phyloP scores from a whole-genome alignment of 1,140 invertebrate genomes.

The Babylonia areolata region DNA sequence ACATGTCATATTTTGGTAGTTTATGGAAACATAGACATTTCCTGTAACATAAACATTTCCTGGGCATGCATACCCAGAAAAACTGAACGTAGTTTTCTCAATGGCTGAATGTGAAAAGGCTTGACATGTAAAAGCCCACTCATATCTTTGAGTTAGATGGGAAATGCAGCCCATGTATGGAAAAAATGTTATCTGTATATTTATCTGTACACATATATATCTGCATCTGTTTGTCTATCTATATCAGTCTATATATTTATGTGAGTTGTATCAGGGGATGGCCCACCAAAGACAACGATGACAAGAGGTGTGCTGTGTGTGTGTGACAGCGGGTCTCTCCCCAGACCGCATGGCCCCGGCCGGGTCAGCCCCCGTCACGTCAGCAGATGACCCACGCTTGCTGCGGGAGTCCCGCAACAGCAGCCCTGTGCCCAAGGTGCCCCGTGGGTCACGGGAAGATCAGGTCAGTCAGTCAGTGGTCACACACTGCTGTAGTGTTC shows the following conservation, averaged over 20 bases:
- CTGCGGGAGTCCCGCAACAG: neutral
- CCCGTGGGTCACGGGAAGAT: neutral
- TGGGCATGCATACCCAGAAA: no score
- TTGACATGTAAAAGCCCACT: no score
- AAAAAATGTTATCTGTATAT: no score
- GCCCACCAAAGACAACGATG: neutral
- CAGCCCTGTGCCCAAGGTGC: neutral
- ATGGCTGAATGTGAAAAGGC: no score
- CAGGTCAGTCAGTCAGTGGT: neutral
- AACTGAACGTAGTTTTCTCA: no score
- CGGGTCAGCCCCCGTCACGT: neutral
- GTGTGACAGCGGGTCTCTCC: neutral
- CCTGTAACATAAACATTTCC: no score
- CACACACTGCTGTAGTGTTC: no score
- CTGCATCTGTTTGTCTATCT: neutral
- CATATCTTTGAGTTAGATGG: no score
- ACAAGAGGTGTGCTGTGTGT: neutral
- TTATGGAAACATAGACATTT: no score
- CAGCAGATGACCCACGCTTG: constrained; percentile 2
- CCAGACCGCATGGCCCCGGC: constrained; percentile 5
- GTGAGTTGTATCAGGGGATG: neutral
- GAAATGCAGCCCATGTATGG: no score
- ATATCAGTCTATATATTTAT: neutral
- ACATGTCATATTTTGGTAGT: no score
- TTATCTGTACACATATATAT: no score